Percentiles rank a stretch among this genome's conserved stretches.
Evolutionary conservation across 2,113 vertebrate genomes (phyloP).

Genomic region (Melanostigma gelatinosum): DNA sequence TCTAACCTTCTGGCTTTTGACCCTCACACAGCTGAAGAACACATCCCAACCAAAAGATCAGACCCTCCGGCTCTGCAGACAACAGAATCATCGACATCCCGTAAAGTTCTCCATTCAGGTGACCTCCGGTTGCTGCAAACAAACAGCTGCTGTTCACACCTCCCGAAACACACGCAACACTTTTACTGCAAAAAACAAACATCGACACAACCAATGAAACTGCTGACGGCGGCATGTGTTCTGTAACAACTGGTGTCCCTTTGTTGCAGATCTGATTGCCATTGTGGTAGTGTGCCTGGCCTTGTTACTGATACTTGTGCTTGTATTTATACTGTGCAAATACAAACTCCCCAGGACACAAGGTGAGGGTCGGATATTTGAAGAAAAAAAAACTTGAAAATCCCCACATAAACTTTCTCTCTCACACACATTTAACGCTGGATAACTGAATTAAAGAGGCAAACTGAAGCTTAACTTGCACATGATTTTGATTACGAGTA

Average conservation of each 20-base stretch:
- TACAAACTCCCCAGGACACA: background rate
- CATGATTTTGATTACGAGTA: background rate
- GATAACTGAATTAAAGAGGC: too few relatives aligned
- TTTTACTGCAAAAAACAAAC: background rate
- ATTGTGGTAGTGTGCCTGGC: background rate
- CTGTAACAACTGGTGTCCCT: background rate
- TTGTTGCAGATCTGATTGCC: background rate
- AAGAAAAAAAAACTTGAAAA: background rate
- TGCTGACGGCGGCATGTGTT: background rate
- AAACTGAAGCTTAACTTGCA: background rate
- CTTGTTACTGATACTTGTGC: background rate
- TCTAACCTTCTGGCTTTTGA: background rate
- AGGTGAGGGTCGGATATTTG: slow-evolving; percentile 35
- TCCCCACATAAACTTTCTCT: too few relatives aligned
- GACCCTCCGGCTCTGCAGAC: background rate
- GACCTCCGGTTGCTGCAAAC: background rate
- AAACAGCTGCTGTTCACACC: background rate
- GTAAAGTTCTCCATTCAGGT: background rate
- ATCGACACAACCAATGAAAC: background rate
- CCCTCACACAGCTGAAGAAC: background rate
- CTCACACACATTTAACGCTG: too few relatives aligned
- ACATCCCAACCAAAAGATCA: background rate
- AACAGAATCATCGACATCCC: background rate
- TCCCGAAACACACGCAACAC: background rate
- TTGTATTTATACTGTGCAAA: slow-evolving; percentile 27